Percentiles rank a stretch among this genome's conserved stretches.
Conservation (phyloP, 2,888 invertebrate species). For the Ametastegia equiseti region DNA sequence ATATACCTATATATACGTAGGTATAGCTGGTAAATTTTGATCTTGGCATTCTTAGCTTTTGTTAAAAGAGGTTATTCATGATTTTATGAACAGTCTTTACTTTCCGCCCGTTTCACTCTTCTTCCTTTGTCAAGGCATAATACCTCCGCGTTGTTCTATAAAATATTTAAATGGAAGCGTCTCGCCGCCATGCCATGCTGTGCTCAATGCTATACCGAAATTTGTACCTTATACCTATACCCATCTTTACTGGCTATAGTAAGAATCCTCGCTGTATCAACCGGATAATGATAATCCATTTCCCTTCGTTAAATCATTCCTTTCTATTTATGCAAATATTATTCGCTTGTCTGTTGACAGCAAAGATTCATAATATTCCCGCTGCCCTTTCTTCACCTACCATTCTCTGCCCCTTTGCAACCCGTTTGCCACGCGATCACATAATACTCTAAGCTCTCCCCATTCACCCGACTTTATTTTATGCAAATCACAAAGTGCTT, state of each 20-base stretch:
- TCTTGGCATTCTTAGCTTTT: neutral
- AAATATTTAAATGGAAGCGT: neutral
- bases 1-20: too few relatives aligned
- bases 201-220: too few relatives aligned
- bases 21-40: too few relatives aligned
- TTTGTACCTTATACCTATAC: neutral
- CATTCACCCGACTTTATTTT: constrained; percentile 31
- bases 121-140: constrained; percentile 7
- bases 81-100: constrained; percentile 18
- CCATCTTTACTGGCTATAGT: neutral
- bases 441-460: constrained; percentile 8
- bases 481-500: constrained; percentile 23
- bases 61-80: constrained; percentile 16
- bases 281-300: constrained; percentile 25
- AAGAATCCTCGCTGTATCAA: neutral
- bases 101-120: neutral
- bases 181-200: neutral
- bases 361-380: constrained; percentile 43
- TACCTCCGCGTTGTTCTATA: neutral
- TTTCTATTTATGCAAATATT: constrained; percentile 41
- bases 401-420: neutral
- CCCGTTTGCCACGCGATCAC: constrained; percentile 33
- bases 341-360: constrained; percentile 39
- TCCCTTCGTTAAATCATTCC: constrained; percentile 21
- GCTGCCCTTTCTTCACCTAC: constrained; percentile 3